These are phyloP conservation scores for Drosophila ercepeae DNA, from an alignment of 1,140 invertebrate genomes.

Conservation along the genomic window DNA sequence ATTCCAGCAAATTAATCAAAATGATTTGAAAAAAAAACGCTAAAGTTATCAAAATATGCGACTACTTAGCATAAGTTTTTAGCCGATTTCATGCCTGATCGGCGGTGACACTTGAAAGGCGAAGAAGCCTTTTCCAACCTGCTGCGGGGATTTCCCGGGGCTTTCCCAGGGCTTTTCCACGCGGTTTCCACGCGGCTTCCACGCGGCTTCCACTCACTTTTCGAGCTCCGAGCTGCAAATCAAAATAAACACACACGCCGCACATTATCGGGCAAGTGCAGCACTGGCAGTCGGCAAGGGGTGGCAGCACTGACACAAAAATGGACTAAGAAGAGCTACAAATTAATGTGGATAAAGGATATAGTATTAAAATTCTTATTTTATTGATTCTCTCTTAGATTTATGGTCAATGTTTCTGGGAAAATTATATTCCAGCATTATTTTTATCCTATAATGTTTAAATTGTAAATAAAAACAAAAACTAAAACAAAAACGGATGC, in stretches of 20 bases:
- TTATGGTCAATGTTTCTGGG: too few species aligned
- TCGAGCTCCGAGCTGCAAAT: conserved; percentile 46
- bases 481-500: too few species aligned
- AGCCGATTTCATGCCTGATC: conserved; percentile 11
- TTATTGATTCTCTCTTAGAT: too few species aligned
- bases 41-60: not conserved
- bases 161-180: not conserved
- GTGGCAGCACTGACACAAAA: conserved; percentile 19
- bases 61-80: conserved; percentile 40
- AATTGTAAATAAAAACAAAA: too few species aligned
- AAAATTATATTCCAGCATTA: too few species aligned
- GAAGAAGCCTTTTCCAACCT: conserved; percentile 23
- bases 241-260: conserved; percentile 74
- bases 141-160: not conserved
- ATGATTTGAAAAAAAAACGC: too few species aligned
- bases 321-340: not conserved
- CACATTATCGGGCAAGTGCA: conserved; percentile 79
- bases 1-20: conserved; percentile 26
- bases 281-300: conserved; percentile 7
- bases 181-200: not conserved
- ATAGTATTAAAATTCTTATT: too few species aligned
- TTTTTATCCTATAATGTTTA: too few species aligned
- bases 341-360: not conserved
- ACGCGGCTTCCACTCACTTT: conserved; percentile 1
- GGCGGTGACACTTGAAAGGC: conserved; percentile 28